These are phyloP conservation scores for Schizaphis graminum DNA, from an alignment of 2,888 invertebrate species.

Conservation along the genomic window DNA sequence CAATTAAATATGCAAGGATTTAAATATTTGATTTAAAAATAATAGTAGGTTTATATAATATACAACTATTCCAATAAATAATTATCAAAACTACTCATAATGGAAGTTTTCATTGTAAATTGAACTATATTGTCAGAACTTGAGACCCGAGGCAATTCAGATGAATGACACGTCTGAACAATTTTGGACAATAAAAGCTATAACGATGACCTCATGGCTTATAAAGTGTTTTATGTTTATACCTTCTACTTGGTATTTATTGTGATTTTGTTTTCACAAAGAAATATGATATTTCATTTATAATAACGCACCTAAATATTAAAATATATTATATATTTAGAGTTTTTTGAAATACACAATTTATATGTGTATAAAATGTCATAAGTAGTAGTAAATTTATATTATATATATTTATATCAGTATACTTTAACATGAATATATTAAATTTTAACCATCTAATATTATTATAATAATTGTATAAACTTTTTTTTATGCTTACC, in stretches of 20 bases:
- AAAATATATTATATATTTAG: neutral
- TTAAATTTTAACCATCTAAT: neutral
- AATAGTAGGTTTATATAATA: neutral
- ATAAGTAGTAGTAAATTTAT: too few species aligned
- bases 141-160: neutral
- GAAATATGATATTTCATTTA: neutral
- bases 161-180: neutral
- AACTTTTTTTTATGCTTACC: slow-evolving; percentile 15
- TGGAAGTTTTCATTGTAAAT: neutral
- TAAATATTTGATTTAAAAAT: neutral
- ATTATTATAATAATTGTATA: neutral
- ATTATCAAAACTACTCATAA: neutral
- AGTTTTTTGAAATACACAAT: neutral
- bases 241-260: neutral
- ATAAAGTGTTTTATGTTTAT: neutral
- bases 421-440: neutral
- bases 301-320: neutral
- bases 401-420: neutral
- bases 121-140: neutral
- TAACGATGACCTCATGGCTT: neutral
- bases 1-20: neutral
- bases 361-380: too few species aligned
- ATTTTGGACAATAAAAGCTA: neutral
- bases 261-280: neutral
- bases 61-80: neutral